Percentiles rank a stretch among this genome's conserved stretches.
Evolutionary conservation across 2,888 invertebrate species (phyloP).

Genomic region (Drosophila suboccidentalis): DNA sequence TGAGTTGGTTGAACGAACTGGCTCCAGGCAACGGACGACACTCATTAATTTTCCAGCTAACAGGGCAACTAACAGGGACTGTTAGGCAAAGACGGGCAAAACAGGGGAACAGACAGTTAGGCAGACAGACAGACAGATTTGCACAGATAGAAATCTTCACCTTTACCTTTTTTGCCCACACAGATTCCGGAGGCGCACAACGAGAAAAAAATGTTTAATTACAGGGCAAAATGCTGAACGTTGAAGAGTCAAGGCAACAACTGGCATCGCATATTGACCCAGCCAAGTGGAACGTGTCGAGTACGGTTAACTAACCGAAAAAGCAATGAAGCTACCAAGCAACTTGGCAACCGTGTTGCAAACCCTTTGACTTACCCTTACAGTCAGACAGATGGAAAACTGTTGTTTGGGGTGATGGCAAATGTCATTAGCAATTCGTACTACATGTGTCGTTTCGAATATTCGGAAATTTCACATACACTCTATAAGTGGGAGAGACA

Average conservation of each 20-base stretch:
- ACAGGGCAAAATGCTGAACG: conserved; percentile 47
- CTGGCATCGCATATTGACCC: conserved; percentile 69
- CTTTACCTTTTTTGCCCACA: conserved; percentile 41
- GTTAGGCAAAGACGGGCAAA: conserved; percentile 20
- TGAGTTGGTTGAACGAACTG: conserved; percentile 67
- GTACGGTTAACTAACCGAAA: conserved; percentile 79
- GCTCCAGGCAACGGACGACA: conserved; percentile 58
- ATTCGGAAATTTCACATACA: conserved; percentile 36
- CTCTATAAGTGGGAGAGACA: background rate
- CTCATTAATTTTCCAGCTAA: conserved; percentile 70
- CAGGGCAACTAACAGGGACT: conserved; percentile 32
- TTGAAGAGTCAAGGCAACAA: conserved; percentile 41
- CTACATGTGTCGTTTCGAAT: conserved; percentile 47
- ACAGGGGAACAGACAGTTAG: conserved; percentile 10
- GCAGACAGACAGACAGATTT: conserved; percentile 9
- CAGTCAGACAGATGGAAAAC: conserved; percentile 40
- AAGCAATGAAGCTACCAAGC: conserved; percentile 50
- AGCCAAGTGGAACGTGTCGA: conserved; percentile 72
- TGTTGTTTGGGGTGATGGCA: conserved; percentile 41
- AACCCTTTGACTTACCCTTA: conserved; percentile 69
- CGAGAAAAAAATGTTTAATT: conserved; percentile 70
- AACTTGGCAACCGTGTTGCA: conserved; percentile 18
- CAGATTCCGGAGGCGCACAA: conserved; percentile 31
- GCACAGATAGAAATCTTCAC: conserved; percentile 54
- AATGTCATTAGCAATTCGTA: conserved; percentile 71